These are phyloP conservation scores for Gyrodactylus salaris DNA, from an alignment of 1,140 invertebrate species.

Conservation along the genomic window DNA sequence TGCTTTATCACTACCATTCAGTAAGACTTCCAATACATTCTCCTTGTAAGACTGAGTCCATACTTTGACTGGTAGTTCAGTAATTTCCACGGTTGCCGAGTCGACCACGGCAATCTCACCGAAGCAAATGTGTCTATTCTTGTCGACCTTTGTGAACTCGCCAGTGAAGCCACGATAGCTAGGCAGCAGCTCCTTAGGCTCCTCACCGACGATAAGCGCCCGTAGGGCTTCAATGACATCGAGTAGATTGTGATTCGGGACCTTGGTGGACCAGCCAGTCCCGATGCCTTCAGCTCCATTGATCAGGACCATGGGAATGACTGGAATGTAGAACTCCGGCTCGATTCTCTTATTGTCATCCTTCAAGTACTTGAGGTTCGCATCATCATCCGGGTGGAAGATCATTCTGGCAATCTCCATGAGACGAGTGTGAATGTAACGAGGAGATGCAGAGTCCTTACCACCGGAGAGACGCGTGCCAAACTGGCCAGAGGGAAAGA, in stretches of 20 bases:
- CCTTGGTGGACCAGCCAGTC: conserved; percentile 91
- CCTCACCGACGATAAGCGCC: conserved; percentile 42
- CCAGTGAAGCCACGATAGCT: conserved; percentile 59
- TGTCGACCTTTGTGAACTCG: conserved; percentile 16
- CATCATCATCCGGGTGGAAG: conserved; percentile 57
- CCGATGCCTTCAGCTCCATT: conserved; percentile 94
- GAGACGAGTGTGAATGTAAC: conserved; percentile 83
- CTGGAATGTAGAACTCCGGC: conserved; percentile 51
- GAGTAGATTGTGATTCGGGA: conserved; percentile 70
- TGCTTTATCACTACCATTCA: conserved; percentile 39
- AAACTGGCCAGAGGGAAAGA: conserved; percentile 82
- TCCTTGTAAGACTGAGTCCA: conserved; percentile 96
- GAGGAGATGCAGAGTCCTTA: conserved; percentile 75
- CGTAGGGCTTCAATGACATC: conserved; percentile 56
- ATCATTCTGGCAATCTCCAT: conserved; percentile 39
- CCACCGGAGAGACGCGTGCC: conserved; percentile 49
- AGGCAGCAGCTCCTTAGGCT: conserved; percentile 41
- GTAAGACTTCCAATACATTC: conserved; percentile 48
- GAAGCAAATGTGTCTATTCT: conserved; percentile 37
- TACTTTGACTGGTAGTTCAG: conserved; percentile 55
- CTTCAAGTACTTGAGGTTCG: conserved; percentile 39
- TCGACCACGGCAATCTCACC: conserved; percentile 50
- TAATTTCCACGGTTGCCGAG: conserved; percentile 56
- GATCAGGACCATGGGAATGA: conserved; percentile 75
- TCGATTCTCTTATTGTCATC: conserved; percentile 84